phyloP scores from a whole-genome alignment of 2,888 invertebrate genomes.

The Drosophila rellima region DNA sequence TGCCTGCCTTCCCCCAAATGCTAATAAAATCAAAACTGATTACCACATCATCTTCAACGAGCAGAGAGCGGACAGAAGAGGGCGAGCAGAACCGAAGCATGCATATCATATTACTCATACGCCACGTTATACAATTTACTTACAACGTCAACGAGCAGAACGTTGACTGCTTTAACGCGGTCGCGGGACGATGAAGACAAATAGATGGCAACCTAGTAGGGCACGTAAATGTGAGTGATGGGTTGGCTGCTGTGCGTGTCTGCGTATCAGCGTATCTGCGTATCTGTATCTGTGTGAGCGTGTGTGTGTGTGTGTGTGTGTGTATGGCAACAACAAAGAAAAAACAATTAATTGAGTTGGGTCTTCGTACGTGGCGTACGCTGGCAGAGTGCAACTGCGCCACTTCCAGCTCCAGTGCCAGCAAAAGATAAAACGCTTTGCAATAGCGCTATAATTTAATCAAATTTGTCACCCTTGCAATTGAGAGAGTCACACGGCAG shows the following conservation, averaged over 20 bases:
- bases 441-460: conserved; percentile 81
- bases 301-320: conserved; percentile 33
- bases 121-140: conserved; percentile 81
- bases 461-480: conserved; percentile 82
- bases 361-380: conserved; percentile 55
- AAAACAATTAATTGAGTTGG: conserved; percentile 79
- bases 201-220: conserved; percentile 57
- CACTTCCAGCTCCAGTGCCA: conserved; percentile 36
- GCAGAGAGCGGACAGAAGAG: conserved; percentile 26
- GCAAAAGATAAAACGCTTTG: conserved; percentile 78
- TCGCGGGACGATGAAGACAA: conserved; percentile 55
- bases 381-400: conserved; percentile 64
- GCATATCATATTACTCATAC: conserved; percentile 79
- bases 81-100: conserved; percentile 69
- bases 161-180: conserved; percentile 49
- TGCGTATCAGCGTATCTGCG: not conserved
- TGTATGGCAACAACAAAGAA: conserved; percentile 42
- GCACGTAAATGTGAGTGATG: conserved; percentile 45
- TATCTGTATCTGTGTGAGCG: conserved; percentile 14
- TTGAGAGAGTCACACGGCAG: conserved; percentile 62
- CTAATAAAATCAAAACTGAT: conserved; percentile 82
- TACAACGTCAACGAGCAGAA: conserved; percentile 74
- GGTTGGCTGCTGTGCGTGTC: conserved; percentile 25
- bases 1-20: conserved; percentile 38
- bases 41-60: conserved; percentile 77